Evolutionary conservation across 2,797 vertebrate species (phyloP), one percentile per base, ranked within the genome.

Genomic region (Typhlichthys eigenmanni): DNA sequence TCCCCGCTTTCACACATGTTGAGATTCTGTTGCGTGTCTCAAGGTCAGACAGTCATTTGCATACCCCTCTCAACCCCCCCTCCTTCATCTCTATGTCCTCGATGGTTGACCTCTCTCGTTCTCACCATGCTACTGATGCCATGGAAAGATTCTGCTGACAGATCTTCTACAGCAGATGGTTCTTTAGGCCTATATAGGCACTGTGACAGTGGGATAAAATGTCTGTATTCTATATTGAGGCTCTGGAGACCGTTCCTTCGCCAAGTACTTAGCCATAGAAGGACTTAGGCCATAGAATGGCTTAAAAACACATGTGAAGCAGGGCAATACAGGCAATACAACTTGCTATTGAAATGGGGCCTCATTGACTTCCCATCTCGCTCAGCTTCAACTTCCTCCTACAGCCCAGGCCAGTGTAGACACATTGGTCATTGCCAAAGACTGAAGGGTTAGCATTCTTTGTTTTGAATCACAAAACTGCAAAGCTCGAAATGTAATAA

Each of bases 121-220:
- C 83, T 72, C 82, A 71, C 75, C 76, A 59, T 84, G 77, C 80
- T 81, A 71, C 72, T 76, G 71, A 88, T 88, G 83, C 85, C 84
- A 81, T 79, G 71, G 76, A 81, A 75, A 83, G 80, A 87, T 79
- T 84, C 73, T 62, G 84, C 64, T 81, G 88, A 90, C 85, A 84
- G 90, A 92, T 78, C 72, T 66, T 79, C 78, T 74, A 71, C 72
- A 81, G 82, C 91, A 93, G 89, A 87, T 92, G 91, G 75, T 64
- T 83, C 71, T 61, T 65, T 17, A 55, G 72, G 65, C 68, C 74
- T 53, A 19, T 47, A 47, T 55, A 71, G 81, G 68, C 60, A 74
- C 82, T 74, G 68, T 68, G 73, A 71, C 64, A 62, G 48, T 51
- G 64, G 62, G 64, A 77, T 74, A 68, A 51, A 60, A 68, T 12